Evolutionary conservation across 2,797 vertebrate species (phyloP).

Genomic region (Anguilla pacifica): DNA sequence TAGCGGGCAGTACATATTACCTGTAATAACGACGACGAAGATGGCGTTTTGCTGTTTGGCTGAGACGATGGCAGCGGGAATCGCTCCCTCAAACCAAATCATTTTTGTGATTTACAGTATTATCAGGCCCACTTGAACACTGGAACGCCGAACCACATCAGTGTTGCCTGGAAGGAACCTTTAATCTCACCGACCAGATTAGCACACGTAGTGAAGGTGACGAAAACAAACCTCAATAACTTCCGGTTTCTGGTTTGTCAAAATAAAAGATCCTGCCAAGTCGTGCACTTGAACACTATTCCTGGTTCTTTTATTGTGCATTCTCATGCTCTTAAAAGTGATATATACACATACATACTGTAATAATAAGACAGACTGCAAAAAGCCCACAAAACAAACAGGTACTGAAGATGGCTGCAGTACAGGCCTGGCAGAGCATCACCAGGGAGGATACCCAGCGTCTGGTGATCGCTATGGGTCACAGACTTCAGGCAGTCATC

Average conservation of each 20-base stretch:
- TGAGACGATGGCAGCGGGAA: conserved; percentile 85
- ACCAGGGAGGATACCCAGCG: too few species aligned
- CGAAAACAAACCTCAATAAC: not conserved
- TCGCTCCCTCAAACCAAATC: conserved; percentile 91
- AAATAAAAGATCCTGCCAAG: not conserved
- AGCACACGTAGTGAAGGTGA: conserved; percentile 2
- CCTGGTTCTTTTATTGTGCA: not conserved
- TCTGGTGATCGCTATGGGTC: too few species aligned
- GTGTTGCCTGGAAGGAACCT: conserved; percentile 37
- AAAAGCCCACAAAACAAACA: too few species aligned
- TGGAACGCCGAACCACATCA: conserved; percentile 34
- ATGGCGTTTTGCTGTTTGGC: conserved; percentile 81
- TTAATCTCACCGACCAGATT: conserved; percentile 1
- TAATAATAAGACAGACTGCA: too few species aligned
- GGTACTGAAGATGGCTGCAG: too few species aligned
- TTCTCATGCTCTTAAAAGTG: not conserved
- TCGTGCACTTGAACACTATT: not conserved
- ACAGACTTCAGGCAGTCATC: conserved; percentile 26
- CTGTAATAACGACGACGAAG: conserved; percentile 93
- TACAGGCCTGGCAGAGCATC: too few species aligned
- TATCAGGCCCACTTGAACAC: conserved; percentile 17
- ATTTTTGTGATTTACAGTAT: conserved; percentile 57
- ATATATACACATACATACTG: too few species aligned
- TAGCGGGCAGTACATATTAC: conserved; percentile 58
- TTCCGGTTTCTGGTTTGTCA: not conserved